Evolutionary conservation across 2,888 invertebrate genomes (phyloP), one percentile per base, ranked within the genome.

Genomic region (Choreutis nemorana): DNA sequence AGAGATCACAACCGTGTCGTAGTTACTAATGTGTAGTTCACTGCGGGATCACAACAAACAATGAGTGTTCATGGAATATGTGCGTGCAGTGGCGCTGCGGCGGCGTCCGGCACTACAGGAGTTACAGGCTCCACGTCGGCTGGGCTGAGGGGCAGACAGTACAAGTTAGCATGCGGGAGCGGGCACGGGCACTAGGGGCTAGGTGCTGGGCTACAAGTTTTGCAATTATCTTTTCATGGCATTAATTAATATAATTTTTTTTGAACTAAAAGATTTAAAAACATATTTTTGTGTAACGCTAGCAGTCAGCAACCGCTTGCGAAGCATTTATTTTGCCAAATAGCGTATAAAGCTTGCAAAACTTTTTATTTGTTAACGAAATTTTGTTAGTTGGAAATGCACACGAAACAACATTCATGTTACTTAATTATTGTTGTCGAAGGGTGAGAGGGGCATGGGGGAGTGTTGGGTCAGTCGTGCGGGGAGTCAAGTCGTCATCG

Each of bases 1-100:
- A 63, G 70, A 66, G 62, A 68, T 75, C 73, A 72, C 75, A 68
- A 77, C 70, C 72, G 70, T 71, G 65, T 68, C 58, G 64, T 61
- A 61, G 63, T 61, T 57, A 65, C 31, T 29, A 11, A 11, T 70
- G 67, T 73, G 72, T 67, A 66, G 72, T 68, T 75, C 73, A 73
- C 77, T 77, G 77, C 77, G 73, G 77, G 75, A 66, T 77, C 75
- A 77, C 77, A 75, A 73, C 73, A 73, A 75, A 73, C 73, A 75
- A 73, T 70, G 71, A 73, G 73, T 70, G 75, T 73, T 73, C 73
- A 73, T 73, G 75, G 73, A 72, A 73, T 75, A 73, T 65, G 70
- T 64, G 68, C 65, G 75, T 66, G 71, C 68, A 59, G 68, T 54
- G 63, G 63, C 58, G 65, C 61, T 52, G 64, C 65, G 68, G 54